phyloP scores from a whole-genome alignment of 2,113 vertebrate species.

The Melanostigma gelatinosum region DNA sequence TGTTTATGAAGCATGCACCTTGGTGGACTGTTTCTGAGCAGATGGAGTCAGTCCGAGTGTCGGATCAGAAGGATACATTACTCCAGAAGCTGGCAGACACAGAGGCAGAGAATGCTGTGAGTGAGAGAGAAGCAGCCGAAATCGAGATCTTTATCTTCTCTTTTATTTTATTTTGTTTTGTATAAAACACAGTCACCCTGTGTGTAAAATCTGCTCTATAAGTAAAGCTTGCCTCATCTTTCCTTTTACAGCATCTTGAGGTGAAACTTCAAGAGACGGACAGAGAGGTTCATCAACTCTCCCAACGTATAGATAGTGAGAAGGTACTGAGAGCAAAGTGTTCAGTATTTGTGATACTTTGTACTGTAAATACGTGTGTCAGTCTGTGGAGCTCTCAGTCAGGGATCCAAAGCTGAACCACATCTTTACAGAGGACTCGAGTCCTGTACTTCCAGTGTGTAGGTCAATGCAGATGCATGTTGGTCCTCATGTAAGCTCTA shows the following conservation, averaged over 20 bases:
- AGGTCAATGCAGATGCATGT: neutral
- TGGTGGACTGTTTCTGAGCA: conserved; percentile 58
- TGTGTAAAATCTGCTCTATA: neutral
- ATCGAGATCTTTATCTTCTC: neutral
- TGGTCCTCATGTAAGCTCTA: neutral
- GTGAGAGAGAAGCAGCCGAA: conserved; percentile 15
- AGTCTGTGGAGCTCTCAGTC: neutral
- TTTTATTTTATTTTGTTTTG: neutral
- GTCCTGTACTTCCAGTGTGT: neutral
- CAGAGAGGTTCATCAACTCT: conserved; percentile 84
- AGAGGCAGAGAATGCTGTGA: conserved; percentile 90
- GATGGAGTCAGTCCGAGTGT: conserved; percentile 82
- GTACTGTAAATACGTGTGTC: neutral
- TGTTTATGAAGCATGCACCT: neutral
- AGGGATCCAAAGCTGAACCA: neutral
- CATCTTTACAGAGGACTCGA: neutral
- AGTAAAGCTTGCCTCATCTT: neutral
- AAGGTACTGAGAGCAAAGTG: conserved; percentile 82
- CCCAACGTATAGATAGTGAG: conserved; percentile 83
- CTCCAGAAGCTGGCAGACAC: conserved; percentile 86
- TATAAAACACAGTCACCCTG: neutral
- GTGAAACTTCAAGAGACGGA: conserved; percentile 89
- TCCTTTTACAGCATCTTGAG: conserved; percentile 84
- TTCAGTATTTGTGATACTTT: neutral
- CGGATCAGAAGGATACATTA: conserved; percentile 85